Evolutionary conservation across 2,797 vertebrate genomes (phyloP).

Genomic region (Hemitrygon akajei): DNA sequence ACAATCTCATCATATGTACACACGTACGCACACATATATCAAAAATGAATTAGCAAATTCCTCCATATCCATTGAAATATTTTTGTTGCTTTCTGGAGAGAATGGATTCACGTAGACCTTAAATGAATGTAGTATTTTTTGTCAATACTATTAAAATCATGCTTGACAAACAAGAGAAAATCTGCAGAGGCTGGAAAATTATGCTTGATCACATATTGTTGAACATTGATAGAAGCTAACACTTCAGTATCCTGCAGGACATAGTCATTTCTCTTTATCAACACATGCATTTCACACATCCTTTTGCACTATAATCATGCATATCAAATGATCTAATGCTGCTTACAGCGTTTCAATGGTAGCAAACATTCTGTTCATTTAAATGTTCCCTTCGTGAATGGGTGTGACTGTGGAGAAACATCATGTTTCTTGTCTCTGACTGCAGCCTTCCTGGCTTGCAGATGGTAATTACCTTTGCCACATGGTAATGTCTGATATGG

Average conservation of each 20-base stretch:
- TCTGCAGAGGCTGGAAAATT: no score
- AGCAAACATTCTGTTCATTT: neutral
- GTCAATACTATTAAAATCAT: no score
- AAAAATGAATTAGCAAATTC: neutral
- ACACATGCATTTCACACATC: neutral
- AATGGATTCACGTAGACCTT: neutral
- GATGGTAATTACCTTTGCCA: neutral
- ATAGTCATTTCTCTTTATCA: neutral
- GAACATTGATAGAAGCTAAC: neutral
- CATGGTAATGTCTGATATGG: neutral
- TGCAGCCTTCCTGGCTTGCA: neutral
- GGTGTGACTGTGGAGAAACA: neutral
- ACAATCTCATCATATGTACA: no score
- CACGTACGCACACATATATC: no score
- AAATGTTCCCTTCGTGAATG: neutral
- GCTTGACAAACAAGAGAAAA: no score
- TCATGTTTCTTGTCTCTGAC: neutral
- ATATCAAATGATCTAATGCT: neutral
- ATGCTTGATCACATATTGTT: neutral
- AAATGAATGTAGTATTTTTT: neutral
- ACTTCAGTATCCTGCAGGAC: neutral
- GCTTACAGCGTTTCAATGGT: neutral
- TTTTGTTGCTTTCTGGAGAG: neutral
- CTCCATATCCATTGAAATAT: neutral
- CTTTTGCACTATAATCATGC: neutral